phyloP scores from a whole-genome alignment of 2,888 invertebrate genomes.

The Tuta absoluta region DNA sequence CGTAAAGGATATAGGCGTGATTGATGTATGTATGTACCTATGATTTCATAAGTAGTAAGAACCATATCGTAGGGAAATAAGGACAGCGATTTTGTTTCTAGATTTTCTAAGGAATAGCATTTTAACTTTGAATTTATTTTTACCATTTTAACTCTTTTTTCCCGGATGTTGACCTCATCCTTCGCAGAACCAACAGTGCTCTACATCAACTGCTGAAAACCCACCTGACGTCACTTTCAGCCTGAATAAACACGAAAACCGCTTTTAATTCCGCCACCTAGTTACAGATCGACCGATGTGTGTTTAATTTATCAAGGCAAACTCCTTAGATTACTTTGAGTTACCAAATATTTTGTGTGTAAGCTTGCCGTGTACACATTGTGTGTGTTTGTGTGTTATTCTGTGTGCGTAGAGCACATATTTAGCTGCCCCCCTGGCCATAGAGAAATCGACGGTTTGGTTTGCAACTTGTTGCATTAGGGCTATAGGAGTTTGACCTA shows the following conservation, averaged over 20 bases:
- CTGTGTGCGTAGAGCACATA: slow-evolving; percentile 65
- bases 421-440: slow-evolving; percentile 63
- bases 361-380: slow-evolving; percentile 66
- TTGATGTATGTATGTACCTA: no score
- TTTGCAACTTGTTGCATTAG: slow-evolving; percentile 13
- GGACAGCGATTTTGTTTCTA: no score
- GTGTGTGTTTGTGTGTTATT: slow-evolving; percentile 57
- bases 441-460: slow-evolving; percentile 26
- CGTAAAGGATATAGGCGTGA: no score
- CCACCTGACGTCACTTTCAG: slow-evolving; percentile 23
- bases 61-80: no score
- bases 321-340: slow-evolving; percentile 73
- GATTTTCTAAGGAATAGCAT: not conserved
- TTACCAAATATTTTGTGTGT: slow-evolving; percentile 78
- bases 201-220: not conserved
- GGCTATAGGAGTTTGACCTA: not conserved
- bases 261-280: slow-evolving; percentile 28
- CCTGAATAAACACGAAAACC: slow-evolving; percentile 24
- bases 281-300: slow-evolving; percentile 51
- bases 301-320: slow-evolving; percentile 73
- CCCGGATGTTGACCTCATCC: not conserved
- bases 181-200: not conserved
- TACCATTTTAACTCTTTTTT: not conserved
- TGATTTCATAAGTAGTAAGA: no score
- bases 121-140: not conserved